These are phyloP conservation scores for Ptilonorhynchus violaceus DNA, from an alignment of 2,113 vertebrate species.

Conservation along the genomic window DNA sequence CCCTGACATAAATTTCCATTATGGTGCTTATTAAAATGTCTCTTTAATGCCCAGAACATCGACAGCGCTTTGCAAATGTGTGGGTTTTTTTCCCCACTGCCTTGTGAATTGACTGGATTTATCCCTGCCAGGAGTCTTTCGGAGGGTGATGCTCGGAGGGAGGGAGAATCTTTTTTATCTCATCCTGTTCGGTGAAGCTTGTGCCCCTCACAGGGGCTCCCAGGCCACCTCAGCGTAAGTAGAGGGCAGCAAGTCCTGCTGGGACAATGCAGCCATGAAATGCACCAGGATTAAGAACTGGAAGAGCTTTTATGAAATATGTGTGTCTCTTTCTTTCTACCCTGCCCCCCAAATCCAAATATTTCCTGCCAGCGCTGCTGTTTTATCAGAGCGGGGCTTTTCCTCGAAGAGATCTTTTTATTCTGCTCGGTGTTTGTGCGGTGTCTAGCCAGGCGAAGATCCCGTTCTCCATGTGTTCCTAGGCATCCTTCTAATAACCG, in stretches of 20 bases:
- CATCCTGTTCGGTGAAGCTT: background rate
- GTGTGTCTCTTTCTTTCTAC: background rate
- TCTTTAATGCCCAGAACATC: conserved; percentile 37
- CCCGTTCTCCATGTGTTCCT: background rate
- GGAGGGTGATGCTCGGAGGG: background rate
- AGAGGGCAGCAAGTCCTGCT: background rate
- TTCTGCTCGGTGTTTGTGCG: conserved; percentile 5
- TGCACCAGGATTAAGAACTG: background rate
- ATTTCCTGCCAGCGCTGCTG: background rate
- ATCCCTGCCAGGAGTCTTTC: background rate
- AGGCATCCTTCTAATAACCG: conserved; percentile 55
- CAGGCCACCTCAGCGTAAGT: background rate
- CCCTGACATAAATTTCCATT: conserved; percentile 59
- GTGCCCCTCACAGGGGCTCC: background rate
- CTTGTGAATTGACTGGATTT: conserved; percentile 1
- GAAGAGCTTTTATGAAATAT: background rate
- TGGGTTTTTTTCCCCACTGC: background rate
- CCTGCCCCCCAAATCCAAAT: background rate
- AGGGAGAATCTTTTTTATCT: background rate
- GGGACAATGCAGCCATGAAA: background rate
- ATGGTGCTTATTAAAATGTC: conserved; percentile 39
- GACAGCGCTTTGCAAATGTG: background rate
- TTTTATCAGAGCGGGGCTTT: background rate
- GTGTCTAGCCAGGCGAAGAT: background rate
- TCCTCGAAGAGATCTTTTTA: conserved; percentile 30